phyloP scores from a whole-genome alignment of 2,888 invertebrate genomes.

The Spicauda simplicius region DNA sequence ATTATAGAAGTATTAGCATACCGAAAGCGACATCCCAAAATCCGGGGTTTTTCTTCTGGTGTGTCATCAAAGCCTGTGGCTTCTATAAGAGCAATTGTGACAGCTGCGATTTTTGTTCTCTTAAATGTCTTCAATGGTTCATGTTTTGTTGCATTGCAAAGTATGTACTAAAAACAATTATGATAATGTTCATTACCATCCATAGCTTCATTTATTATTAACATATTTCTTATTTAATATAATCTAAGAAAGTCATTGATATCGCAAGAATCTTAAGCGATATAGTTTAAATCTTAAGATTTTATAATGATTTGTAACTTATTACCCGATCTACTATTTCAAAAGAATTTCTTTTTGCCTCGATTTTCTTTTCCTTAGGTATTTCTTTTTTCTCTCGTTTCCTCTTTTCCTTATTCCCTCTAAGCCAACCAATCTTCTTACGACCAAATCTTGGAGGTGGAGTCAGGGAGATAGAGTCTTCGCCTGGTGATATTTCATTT shows the following conservation, averaged over 20 bases:
- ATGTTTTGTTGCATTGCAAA: constrained; percentile 67
- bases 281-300: background rate
- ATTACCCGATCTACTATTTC: constrained; percentile 30
- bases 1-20: constrained; percentile 56
- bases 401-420: constrained; percentile 6
- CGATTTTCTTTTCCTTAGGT: constrained; percentile 15
- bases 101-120: constrained; percentile 86
- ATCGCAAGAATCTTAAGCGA: background rate
- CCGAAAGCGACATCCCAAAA: constrained; percentile 96
- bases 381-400: constrained; percentile 21
- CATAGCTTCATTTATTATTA: too few relatives aligned
- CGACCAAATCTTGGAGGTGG: constrained; percentile 12
- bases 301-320: background rate
- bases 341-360: constrained; percentile 18
- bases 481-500: constrained; percentile 26
- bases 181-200: background rate
- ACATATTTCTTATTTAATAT: too few relatives aligned
- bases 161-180: constrained; percentile 56
- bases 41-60: constrained; percentile 91
- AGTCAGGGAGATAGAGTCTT: constrained; percentile 25
- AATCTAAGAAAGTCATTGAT: too few relatives aligned
- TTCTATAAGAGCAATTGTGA: constrained; percentile 97
- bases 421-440: constrained; percentile 27
- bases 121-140: constrained; percentile 53
- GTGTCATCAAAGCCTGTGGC: constrained; percentile 93